Percentiles rank a stretch among this genome's conserved stretches.
Evolutionary conservation across 2,113 vertebrate species (phyloP).

Genomic region (Phalacrocorax aristotelis): DNA sequence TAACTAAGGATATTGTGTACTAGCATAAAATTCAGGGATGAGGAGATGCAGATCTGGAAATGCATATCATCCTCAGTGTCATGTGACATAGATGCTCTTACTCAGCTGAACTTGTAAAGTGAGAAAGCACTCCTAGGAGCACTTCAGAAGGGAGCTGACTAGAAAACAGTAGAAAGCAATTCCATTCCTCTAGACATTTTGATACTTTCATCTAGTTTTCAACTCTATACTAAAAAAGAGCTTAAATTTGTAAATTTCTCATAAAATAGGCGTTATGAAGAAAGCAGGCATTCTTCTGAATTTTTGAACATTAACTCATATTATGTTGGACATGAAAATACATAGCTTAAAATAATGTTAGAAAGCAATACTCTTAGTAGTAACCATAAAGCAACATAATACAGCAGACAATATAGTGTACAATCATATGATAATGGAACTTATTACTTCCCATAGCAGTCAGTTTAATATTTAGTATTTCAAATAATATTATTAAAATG

Average conservation of each 20-base stretch:
- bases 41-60: background rate
- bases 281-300: background rate
- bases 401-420: background rate
- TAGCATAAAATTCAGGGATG: background rate
- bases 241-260: background rate
- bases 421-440: background rate
- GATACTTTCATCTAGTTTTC: background rate
- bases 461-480: background rate
- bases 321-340: background rate
- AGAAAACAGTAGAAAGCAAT: background rate
- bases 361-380: background rate
- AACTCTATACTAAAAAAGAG: background rate
- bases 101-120: background rate
- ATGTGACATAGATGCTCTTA: background rate
- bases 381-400: background rate
- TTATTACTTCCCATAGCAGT: background rate
- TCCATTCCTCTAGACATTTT: background rate
- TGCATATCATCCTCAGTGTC: fast-evolving
- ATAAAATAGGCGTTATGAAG: background rate
- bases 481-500: background rate
- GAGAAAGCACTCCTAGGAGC: background rate
- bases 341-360: background rate
- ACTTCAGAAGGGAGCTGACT: background rate
- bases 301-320: background rate
- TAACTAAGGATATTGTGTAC: background rate